Conservation (phyloP, 2,888 invertebrate genomes). For the Tiliacea aurago region DNA sequence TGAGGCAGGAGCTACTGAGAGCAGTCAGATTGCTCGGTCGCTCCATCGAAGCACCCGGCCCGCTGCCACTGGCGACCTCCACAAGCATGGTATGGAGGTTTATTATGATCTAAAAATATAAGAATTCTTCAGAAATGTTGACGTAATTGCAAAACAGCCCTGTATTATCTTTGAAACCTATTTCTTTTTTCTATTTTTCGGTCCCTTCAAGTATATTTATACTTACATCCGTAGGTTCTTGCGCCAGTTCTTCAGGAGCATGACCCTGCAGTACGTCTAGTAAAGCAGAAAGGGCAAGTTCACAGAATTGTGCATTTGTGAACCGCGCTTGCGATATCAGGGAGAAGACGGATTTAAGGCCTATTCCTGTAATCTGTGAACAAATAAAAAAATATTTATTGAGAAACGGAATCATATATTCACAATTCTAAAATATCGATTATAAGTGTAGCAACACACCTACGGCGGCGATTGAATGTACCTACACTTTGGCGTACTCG, state of each 20-base stretch:
- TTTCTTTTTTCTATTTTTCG: background rate
- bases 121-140: background rate
- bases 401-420: background rate
- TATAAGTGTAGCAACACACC: background rate
- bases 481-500: background rate
- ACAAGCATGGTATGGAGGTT: conserved; percentile 96
- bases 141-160: background rate
- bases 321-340: conserved; percentile 96
- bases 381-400: conserved; percentile 19
- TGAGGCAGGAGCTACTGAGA: conserved; percentile 97
- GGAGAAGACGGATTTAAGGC: conserved; percentile 96
- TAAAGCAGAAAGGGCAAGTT: conserved; percentile 96
- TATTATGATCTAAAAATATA: conserved; percentile 91
- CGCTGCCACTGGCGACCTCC: conserved; percentile 94
- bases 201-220: background rate
- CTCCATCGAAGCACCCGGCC: conserved; percentile 75
- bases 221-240: conserved; percentile 94
- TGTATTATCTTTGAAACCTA: background rate
- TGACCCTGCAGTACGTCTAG: conserved; percentile 98
- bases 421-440: background rate
- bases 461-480: background rate
- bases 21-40: conserved; percentile 94
- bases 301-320: conserved; percentile 96
- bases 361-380: conserved; percentile 94
- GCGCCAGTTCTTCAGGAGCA: conserved; percentile 95